A percentile compares a stretch with the other conserved stretches of the same genome.
phyloP scores from a whole-genome alignment of 2,113 vertebrate species.

The Castor canadensis region DNA sequence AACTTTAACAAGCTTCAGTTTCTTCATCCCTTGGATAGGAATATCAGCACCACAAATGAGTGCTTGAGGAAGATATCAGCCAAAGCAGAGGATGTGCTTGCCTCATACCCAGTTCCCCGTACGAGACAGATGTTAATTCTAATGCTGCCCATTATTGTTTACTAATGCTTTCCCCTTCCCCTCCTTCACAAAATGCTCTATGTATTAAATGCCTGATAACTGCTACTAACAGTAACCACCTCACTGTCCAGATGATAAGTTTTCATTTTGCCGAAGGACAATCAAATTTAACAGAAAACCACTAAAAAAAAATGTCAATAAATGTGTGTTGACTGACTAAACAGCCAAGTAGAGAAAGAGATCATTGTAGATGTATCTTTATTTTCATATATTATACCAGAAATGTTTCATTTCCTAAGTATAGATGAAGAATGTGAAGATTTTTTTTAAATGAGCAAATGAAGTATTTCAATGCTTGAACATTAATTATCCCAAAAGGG shows the following conservation, averaged over 20 bases:
- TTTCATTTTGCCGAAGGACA: constrained; percentile 17
- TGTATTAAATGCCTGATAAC: not conserved
- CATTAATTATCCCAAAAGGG: not conserved
- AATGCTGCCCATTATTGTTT: not conserved
- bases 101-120: not conserved
- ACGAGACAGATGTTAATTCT: not conserved
- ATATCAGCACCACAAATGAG: not conserved
- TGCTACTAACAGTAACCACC: not conserved
- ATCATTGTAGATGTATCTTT: not conserved
- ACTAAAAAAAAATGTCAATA: not conserved
- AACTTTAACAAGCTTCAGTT: not conserved
- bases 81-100: not conserved
- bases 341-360: not conserved
- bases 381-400: not conserved
- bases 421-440: not conserved
- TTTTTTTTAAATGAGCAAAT: not conserved
- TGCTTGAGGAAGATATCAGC: not conserved
- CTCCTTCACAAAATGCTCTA: not conserved
- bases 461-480: not conserved
- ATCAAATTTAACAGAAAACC: not conserved
- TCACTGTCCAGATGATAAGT: not conserved
- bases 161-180: not conserved
- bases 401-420: not conserved
- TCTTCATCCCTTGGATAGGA: not conserved
- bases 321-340: not conserved